Conservation (phyloP, 2,797 vertebrate genomes). For the Xenops minutus region DNA sequence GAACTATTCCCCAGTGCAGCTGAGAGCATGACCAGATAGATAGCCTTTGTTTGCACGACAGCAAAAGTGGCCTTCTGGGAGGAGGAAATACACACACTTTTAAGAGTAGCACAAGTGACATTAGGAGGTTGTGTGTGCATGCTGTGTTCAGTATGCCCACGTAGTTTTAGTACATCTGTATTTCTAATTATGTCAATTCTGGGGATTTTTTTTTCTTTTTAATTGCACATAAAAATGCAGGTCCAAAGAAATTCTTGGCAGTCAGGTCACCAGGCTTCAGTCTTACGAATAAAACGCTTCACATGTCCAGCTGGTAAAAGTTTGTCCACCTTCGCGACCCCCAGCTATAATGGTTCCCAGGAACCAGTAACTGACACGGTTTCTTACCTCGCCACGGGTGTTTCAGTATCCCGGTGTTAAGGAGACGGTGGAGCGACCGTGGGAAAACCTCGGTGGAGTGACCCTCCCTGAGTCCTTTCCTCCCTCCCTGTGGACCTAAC, state of each 20-base stretch:
- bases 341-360: background rate
- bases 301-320: background rate
- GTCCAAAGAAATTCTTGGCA: constrained; percentile 14
- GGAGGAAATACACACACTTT: background rate
- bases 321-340: constrained; percentile 5
- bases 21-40: background rate
- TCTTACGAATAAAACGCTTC: background rate
- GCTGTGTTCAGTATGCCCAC: background rate
- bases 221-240: background rate
- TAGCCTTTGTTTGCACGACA: background rate
- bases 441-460: constrained; percentile 24
- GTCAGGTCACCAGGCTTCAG: background rate
- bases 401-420: background rate
- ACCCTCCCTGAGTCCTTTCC: background rate
- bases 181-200: background rate
- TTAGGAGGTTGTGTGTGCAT: background rate
- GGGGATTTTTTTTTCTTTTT: background rate
- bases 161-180: background rate
- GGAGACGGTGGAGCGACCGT: background rate
- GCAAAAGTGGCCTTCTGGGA: background rate
- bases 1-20: background rate
- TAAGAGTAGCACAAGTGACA: background rate
- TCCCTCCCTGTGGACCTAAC: background rate
- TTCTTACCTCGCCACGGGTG: constrained; percentile 42
- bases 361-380: background rate